These are phyloP conservation scores for Acanthaster planci DNA, from an alignment of 35 echinoderm and acorn worm genomes.

Conservation along the genomic window DNA sequence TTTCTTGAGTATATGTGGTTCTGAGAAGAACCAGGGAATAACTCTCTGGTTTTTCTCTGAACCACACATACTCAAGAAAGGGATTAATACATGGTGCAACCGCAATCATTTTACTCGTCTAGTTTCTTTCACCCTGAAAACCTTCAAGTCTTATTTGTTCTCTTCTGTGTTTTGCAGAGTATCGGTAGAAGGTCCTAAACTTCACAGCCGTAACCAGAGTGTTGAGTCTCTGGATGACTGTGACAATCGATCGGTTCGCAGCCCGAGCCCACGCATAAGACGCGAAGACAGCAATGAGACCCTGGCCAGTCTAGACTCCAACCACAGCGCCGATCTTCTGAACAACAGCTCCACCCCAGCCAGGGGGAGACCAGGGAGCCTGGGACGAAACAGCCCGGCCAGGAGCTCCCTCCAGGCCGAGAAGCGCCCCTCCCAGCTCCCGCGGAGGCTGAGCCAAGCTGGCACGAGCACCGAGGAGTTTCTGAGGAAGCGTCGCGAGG, in stretches of 20 bases:
- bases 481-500: constrained; percentile 24
- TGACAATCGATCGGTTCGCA: background rate
- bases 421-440: constrained; percentile 22
- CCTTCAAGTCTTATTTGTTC: background rate
- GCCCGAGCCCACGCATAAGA: background rate
- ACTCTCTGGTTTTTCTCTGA: too few relatives aligned
- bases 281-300: constrained; percentile 9
- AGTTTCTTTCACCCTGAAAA: too few relatives aligned
- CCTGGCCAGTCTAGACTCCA: constrained; percentile 5
- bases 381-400: background rate
- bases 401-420: background rate
- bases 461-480: constrained; percentile 77
- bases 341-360: background rate
- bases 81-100: too few relatives aligned
- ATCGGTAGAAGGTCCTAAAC: constrained; percentile 3
- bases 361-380: background rate
- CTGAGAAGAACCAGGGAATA: too few relatives aligned
- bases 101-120: too few relatives aligned
- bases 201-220: constrained; percentile 14
- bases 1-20: too few relatives aligned
- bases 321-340: background rate
- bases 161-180: background rate
- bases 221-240: constrained; percentile 5
- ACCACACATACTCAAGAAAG: too few relatives aligned
- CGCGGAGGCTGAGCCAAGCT: constrained; percentile 29